These are phyloP conservation scores for Eupithecia centaureata DNA, from an alignment of 2,888 invertebrate species.

Conservation along the genomic window DNA sequence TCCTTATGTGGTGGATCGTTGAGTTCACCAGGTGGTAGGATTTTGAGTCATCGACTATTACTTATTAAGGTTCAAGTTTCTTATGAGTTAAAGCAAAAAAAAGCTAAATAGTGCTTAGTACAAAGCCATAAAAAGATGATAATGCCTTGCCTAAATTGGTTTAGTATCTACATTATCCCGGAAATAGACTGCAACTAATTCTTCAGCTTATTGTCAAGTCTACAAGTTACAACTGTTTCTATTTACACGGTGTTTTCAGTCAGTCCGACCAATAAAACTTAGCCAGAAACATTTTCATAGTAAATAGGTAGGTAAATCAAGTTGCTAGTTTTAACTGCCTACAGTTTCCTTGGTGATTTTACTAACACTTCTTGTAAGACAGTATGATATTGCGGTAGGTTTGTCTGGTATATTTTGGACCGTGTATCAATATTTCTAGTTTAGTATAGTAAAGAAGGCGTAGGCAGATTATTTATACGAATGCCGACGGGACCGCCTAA, in stretches of 20 bases:
- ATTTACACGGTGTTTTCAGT: background rate
- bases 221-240: conserved; percentile 28
- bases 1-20: too few species aligned
- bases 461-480: conserved; percentile 32
- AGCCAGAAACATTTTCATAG: background rate
- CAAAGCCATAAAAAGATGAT: background rate
- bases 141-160: background rate
- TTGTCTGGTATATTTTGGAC: background rate
- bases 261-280: background rate
- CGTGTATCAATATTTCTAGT: conserved; percentile 4
- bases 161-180: background rate
- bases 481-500: conserved; percentile 18
- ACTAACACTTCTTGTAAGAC: background rate
- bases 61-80: background rate
- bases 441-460: conserved; percentile 19
- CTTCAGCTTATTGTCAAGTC: conserved; percentile 38
- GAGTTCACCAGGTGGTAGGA: too few species aligned
- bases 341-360: background rate
- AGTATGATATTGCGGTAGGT: background rate
- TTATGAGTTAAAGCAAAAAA: too few species aligned
- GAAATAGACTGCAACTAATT: conserved; percentile 23
- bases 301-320: background rate
- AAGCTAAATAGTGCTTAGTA: background rate
- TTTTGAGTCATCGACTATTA: background rate
- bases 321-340: background rate